Conservation (phyloP, 2,113 vertebrate genomes). For the Aleadryas rufinucha region DNA sequence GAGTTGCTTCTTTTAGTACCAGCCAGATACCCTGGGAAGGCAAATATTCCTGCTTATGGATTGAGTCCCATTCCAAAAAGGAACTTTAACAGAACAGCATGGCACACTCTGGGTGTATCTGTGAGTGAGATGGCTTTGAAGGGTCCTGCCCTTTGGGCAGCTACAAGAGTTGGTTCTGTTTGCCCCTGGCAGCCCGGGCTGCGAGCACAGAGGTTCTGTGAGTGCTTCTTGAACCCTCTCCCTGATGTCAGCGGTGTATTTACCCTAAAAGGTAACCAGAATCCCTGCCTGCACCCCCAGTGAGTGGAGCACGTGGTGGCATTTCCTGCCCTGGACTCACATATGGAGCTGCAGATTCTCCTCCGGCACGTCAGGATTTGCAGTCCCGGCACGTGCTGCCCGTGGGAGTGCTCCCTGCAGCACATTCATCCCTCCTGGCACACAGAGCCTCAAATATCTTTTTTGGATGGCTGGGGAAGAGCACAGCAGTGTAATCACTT, state of each 20-base stretch:
- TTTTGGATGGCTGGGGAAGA: constrained; percentile 8
- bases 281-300: not conserved
- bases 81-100: not conserved
- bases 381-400: not conserved
- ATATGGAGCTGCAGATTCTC: not conserved
- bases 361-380: not conserved
- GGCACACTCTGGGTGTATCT: not conserved
- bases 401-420: not conserved
- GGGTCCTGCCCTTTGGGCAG: not conserved
- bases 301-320: not conserved
- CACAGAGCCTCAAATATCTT: constrained; percentile 5
- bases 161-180: not conserved
- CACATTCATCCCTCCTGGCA: not conserved
- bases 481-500: not conserved
- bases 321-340: not conserved
- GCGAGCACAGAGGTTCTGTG: not conserved
- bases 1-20: not conserved
- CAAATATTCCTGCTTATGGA: not conserved
- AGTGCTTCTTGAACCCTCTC: not conserved
- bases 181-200: not conserved
- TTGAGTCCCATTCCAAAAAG: not conserved
- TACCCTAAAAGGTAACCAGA: not conserved
- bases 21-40: not conserved
- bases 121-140: not conserved
- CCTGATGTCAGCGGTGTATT: not conserved